phyloP scores from a whole-genome alignment of 2,888 invertebrate genomes.

The Litoditis marina region DNA sequence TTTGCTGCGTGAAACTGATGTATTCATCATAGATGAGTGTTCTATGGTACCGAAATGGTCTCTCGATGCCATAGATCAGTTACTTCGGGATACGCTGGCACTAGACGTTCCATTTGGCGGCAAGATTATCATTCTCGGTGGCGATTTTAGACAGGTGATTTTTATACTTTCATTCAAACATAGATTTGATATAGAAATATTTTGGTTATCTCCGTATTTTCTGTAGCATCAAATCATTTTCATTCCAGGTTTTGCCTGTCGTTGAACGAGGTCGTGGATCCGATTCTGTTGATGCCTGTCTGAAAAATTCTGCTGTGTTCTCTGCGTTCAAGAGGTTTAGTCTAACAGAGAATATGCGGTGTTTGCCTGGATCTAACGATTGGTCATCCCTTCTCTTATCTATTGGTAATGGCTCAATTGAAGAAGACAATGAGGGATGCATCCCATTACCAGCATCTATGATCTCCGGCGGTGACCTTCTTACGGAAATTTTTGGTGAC shows the following conservation, averaged over 20 bases:
- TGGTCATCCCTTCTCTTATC: too few species aligned
- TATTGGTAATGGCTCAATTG: too few species aligned
- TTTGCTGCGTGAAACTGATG: constrained; percentile 3
- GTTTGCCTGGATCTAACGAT: too few species aligned
- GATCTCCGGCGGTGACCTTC: neutral
- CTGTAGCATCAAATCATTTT: too few species aligned
- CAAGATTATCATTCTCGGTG: constrained; percentile 18
- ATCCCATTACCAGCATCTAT: too few species aligned
- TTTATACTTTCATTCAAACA: too few species aligned
- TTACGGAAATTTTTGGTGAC: constrained; percentile 13
- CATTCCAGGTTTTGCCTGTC: too few species aligned
- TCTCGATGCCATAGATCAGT: constrained; percentile 14
- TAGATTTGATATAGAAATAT: too few species aligned
- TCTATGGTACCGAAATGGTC: constrained; percentile 19
- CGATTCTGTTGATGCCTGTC: constrained; percentile 8
- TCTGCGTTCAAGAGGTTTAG: neutral
- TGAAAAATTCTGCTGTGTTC: constrained; percentile 16
- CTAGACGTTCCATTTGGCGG: constrained; percentile 24
- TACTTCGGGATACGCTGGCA: constrained; percentile 17
- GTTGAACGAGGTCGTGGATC: too few species aligned
- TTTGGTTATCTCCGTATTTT: too few species aligned
- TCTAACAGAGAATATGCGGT: constrained; percentile 16
- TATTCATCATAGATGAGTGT: constrained; percentile 19
- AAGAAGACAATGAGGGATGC: too few species aligned
- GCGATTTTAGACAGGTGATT: constrained; percentile 23